Evolutionary conservation across 2,113 vertebrate species (phyloP), one percentile per base, ranked within the genome.

Genomic region (Oreochromis aureus): DNA sequence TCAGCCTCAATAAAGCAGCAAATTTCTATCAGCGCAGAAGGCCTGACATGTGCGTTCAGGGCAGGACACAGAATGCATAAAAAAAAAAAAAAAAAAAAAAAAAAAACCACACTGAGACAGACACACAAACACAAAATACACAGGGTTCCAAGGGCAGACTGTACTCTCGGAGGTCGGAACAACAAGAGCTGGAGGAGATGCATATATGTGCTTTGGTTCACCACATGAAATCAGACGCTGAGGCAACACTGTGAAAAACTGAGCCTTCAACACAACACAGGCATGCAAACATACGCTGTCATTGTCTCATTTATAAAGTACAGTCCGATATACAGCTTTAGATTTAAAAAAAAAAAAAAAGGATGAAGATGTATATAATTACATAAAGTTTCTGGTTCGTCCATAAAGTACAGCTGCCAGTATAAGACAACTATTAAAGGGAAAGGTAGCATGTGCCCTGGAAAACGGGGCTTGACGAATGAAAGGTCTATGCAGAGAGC

Each of bases 111-210:
- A 61, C 7, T 15, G 24, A 71, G 36, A 86, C 9, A 44, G 5
- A 61, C 48, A 80, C 66, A 69, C 63, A 73, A 44, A 73, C 66
- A 66, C 53, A 53, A 18, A 16, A 87, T 8, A 39, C 6, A 80
- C 51, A 76, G 46, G 22, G 56, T 90, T 90, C 83, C 34, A 19
- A 83, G 90, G 55, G 59, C 55, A 87, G 34, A 81, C 80, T 82
- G 87, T 82, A 76, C 73, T 79, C 34, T 84, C 27, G 12, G 82
- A 90, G 89, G 88, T 86, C 41, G 3, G 82, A 83, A 92, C 92
- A 83, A 86, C 73, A 69, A 73, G 30, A 8, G 88, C 91, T 88
- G 8, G 41, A 54, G 88, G 90, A 86, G 22, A 88, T 11, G 46
- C 10, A 10, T 59, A 18, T 30, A 51, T 82, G 59, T 59, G 83